Base-by-base conservation (phyloP, 2,888 invertebrate species). In the Thymelicus sylvestris region DNA sequence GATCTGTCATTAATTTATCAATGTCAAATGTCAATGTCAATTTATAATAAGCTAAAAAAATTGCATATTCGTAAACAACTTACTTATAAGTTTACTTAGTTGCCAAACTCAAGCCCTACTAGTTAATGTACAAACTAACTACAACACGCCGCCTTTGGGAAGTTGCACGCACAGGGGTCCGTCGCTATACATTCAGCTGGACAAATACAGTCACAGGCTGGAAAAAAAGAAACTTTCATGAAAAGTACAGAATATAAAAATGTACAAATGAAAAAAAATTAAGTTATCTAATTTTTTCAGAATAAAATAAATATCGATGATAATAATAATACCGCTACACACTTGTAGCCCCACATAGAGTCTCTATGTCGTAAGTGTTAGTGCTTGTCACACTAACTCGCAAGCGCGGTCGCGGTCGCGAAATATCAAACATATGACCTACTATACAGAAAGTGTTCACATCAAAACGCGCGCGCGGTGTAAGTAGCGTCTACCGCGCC, bases 161-260 rank as follows among this genome's bases (percentile, higher is more conserved):
- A 93, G 12, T 75, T 81, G 75, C 93, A 93, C 3, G 90, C 91
- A 78, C 93, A 93, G 0, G 93, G 92, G 62, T 92, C 88, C n/a
- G 86, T 90, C 48, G 86, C 81, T 76, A 93, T 91, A 76, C 93
- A 92, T 76, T 89, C 82, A 13, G 89, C 84, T 0, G 93, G 92
- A 72, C 92, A 91, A 2, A 81, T 82, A 78, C 93, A 93, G 67
- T 83, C 78, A 75, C 93, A 93, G 44, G 92, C 93, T 93, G 85
- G 24, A 85, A 86, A 10, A 48, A 50, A 48, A 59, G n/a, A 24
- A n/a, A 24, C 19, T 24, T 13, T 48, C 6, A 48, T 5, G 8
- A 13, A 60, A 44, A 64, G 6, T 15, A 19, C 12, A n/a, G 2
- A 7, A 4, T 6, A 13, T 0, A 15, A 7, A 44, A 44, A 44